Evolutionary conservation across 2,113 vertebrate genomes (phyloP).

Genomic region (Tachysurus vachellii): DNA sequence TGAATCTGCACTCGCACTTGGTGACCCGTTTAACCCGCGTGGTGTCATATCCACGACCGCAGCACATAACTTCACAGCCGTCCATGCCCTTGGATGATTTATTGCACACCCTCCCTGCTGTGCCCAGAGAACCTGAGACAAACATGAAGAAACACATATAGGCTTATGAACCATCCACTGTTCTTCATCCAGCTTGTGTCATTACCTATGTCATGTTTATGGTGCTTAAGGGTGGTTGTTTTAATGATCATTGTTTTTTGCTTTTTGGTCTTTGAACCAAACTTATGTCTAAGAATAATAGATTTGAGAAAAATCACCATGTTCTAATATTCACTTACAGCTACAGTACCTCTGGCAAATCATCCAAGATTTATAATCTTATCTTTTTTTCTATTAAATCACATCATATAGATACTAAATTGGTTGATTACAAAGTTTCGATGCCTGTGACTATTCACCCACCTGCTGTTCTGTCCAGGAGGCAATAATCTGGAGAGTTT

Average conservation of each 20-base stretch:
- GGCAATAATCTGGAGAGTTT: constrained; percentile 96
- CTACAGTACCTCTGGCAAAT: not conserved
- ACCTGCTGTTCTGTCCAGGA: constrained; percentile 93
- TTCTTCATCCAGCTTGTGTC: not conserved
- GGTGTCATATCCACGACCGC: constrained; percentile 96
- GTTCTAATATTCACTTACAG: not conserved
- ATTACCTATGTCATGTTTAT: constrained; percentile 10
- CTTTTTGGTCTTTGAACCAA: not conserved
- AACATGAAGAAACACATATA: not conserved
- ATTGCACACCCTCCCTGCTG: constrained; percentile 90
- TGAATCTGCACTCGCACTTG: constrained; percentile 98
- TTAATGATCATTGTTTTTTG: not conserved
- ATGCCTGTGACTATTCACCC: constrained; percentile 47
- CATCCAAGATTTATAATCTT: not conserved
- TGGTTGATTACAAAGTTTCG: not conserved
- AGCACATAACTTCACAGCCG: constrained; percentile 98
- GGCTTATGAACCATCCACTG: not conserved
- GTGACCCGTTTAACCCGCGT: constrained; percentile 88
- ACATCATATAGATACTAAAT: not conserved
- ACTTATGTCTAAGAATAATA: not conserved
- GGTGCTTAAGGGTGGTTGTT: not conserved
- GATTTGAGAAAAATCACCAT: not conserved
- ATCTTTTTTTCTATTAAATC: not conserved
- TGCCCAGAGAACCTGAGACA: constrained; percentile 88
- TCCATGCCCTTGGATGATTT: constrained; percentile 88